These are phyloP conservation scores for Cynocephalus volans DNA, from an alignment of 2,113 vertebrate species.

Conservation along the genomic window DNA sequence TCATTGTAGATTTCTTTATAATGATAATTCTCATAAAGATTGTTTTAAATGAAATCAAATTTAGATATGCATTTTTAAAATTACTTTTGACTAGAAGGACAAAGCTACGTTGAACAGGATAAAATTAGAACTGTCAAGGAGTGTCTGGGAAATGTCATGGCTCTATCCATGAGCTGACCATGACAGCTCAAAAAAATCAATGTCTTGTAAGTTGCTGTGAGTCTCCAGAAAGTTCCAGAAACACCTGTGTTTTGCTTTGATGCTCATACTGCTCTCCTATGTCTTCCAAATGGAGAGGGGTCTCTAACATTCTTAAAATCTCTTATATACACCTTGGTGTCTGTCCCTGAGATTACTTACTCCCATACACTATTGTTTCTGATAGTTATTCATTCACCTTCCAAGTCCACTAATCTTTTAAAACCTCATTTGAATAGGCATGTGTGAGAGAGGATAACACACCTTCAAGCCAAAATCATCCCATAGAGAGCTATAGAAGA, in stretches of 20 bases:
- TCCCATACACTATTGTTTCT: background rate
- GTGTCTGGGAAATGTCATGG: background rate
- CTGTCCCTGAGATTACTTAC: background rate
- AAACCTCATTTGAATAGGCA: constrained; percentile 36
- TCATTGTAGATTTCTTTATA: constrained; percentile 42
- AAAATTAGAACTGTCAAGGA: constrained; percentile 27
- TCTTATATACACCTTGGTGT: background rate
- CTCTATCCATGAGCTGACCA: background rate
- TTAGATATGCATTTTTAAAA: constrained; percentile 26
- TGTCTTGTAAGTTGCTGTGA: background rate
- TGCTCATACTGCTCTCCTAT: background rate
- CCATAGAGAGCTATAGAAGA: background rate
- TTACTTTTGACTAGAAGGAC: constrained; percentile 9
- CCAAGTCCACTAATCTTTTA: background rate
- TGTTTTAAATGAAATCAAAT: constrained; percentile 63
- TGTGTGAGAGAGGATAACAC: background rate
- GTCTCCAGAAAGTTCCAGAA: constrained; percentile 50
- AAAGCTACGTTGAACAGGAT: background rate
- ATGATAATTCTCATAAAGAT: background rate
- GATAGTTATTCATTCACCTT: background rate
- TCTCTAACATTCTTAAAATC: background rate
- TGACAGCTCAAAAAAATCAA: background rate
- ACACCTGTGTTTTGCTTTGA: background rate
- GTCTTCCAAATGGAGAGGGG: constrained; percentile 2
- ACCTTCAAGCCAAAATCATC: background rate